Conservation (phyloP, 2,113 vertebrate species). For the Microcebus ravelobensis region DNA sequence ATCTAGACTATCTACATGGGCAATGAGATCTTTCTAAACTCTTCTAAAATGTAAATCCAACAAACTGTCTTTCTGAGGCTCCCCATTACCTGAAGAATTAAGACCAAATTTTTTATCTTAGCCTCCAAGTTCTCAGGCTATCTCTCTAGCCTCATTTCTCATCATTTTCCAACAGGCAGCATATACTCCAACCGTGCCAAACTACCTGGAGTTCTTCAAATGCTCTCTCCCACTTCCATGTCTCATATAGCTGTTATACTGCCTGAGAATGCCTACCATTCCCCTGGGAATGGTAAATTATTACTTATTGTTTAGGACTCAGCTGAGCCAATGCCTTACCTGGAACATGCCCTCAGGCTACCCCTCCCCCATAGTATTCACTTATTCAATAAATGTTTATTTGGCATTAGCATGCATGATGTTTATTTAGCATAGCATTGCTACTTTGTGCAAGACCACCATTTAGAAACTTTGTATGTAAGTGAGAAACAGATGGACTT, state of each 20-base stretch:
- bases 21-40: not conserved
- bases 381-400: not conserved
- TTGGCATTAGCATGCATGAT: not conserved
- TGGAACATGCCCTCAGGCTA: not conserved
- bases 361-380: not conserved
- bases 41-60: conserved; percentile 24
- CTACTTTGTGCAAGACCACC: not conserved
- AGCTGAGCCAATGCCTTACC: not conserved
- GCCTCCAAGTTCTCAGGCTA: not conserved
- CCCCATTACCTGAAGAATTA: not conserved
- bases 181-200: not conserved
- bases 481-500: not conserved
- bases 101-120: not conserved
- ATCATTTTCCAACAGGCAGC: not conserved
- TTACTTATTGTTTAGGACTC: not conserved
- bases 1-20: not conserved
- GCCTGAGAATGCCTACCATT: not conserved
- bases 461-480: not conserved
- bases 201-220: not conserved
- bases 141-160: not conserved
- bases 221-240: not conserved
- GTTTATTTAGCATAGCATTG: too few species aligned
- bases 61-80: not conserved
- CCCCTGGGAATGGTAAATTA: not conserved
- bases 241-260: not conserved